Base-by-base conservation (phyloP, 2,113 vertebrate genomes). In the Hypanus sabinus region DNA sequence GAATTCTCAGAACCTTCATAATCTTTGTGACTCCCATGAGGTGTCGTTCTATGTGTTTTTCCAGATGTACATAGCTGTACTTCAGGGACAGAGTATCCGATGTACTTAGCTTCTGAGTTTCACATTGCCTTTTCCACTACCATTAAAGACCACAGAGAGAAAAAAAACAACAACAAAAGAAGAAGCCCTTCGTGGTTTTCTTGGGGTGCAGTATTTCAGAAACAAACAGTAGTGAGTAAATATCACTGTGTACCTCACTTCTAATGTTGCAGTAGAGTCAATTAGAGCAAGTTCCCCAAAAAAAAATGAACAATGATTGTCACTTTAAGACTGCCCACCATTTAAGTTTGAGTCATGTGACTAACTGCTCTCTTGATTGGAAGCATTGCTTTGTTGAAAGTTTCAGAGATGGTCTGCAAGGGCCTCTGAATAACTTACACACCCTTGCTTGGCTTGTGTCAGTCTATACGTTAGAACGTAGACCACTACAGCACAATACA, bases 61-160 rank as follows among this genome's bases (percentile, higher is more conserved):
- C 85, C 85, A 90, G 85, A 90, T 90, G 85, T 33, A 90, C 30
- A 65, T 60, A 90, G 85, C 60, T 90, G 85, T 90, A 68, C 60
- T 65, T 60, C 60, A 33, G 9, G 62, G 85, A 65, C 18, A 90
- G 60, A 65, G 14, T 16, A 65, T 90, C 85, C 57, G 30, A 14
- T 90, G 60, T 16, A 90, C n/a, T 65, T 90, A 90, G n/a, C 60
- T 65, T 90, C 60, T 33, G 65, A 33, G 85, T 90, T 90, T 90
- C 60, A 14, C 65, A 27, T 88, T 88, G 83, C 55, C 0, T 62
- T 60, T 90, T 65, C 60, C 65, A n/a, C 60, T 90, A 33, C 85
- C 30, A 68, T 90, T 62, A 88, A 88, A 88, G n/a, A n/a, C 85
- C 65, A 60, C 14, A 68, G 30, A n/a, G 85, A 65, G 60, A 62